Percentiles rank a stretch among this genome's conserved stretches.
Conservation (phyloP, 2,888 invertebrate genomes). For the Syrphus vitripennis region DNA sequence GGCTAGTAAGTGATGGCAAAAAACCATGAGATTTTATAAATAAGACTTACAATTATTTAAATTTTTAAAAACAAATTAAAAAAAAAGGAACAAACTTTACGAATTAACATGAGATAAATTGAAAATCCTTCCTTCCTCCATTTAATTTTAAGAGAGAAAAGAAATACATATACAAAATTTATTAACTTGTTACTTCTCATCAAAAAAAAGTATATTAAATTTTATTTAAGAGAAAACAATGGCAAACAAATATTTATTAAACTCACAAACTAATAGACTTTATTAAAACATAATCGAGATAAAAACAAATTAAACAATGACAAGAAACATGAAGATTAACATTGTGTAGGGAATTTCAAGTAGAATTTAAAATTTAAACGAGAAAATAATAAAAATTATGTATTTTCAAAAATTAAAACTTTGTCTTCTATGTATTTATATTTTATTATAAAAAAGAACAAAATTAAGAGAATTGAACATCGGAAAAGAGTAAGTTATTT, state of each 20-base stretch:
- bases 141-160: constrained; percentile 37
- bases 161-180: constrained; percentile 54
- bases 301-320: constrained; percentile 21
- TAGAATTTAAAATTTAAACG: constrained; percentile 17
- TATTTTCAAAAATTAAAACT: constrained; percentile 37
- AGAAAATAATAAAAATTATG: constrained; percentile 14
- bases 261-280: constrained; percentile 45
- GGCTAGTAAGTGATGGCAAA: constrained; percentile 41
- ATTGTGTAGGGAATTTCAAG: constrained; percentile 63
- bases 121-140: constrained; percentile 64
- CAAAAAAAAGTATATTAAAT: constrained; percentile 32
- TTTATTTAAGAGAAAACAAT: constrained; percentile 20
- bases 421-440: neutral
- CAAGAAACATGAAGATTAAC: constrained; percentile 28
- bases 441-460: neutral
- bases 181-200: constrained; percentile 44
- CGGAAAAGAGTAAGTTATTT: neutral
- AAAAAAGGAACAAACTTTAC: neutral
- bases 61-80: constrained; percentile 3
- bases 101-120: constrained; percentile 44
- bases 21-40: constrained; percentile 51
- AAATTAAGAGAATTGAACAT: neutral
- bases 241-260: neutral
- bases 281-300: constrained; percentile 34
- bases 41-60: constrained; percentile 16